These are phyloP conservation scores for Julus scanicus DNA, from an alignment of 2,888 invertebrate species.

Conservation along the genomic window DNA sequence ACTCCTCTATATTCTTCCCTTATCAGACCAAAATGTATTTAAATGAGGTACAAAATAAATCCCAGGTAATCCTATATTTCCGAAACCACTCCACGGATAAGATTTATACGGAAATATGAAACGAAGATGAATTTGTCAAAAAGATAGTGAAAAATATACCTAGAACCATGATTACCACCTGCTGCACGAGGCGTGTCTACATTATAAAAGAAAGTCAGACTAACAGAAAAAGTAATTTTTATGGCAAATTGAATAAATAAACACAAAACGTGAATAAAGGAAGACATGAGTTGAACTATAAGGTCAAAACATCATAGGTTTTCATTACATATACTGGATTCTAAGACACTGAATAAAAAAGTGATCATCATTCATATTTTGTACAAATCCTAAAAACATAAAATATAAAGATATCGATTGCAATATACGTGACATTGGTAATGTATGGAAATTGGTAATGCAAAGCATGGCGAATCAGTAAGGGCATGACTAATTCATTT, in stretches of 20 bases:
- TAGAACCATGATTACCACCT: neutral
- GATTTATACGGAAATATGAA: constrained; percentile 9
- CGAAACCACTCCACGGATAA: constrained; percentile 16
- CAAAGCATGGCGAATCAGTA: too few relatives aligned
- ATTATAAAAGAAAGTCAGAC: neutral
- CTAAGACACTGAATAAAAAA: too few relatives aligned
- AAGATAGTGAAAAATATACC: neutral
- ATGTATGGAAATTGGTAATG: too few relatives aligned
- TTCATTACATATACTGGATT: too few relatives aligned
- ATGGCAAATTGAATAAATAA: neutral
- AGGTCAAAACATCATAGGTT: neutral
- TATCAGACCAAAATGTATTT: neutral
- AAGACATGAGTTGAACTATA: neutral
- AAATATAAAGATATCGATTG: too few relatives aligned
- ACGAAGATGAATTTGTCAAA: constrained; percentile 2
- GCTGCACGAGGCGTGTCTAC: neutral
- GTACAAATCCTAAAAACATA: too few relatives aligned
- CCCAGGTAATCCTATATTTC: constrained; percentile 15
- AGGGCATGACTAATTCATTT: too few relatives aligned
- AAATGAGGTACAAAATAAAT: neutral
- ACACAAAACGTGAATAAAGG: neutral
- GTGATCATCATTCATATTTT: neutral
- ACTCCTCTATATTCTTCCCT: neutral
- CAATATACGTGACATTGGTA: too few relatives aligned
- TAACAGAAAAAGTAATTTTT: constrained; percentile 1